Conservation (phyloP, 2,888 invertebrate species). For the Hecatera dysodea region DNA sequence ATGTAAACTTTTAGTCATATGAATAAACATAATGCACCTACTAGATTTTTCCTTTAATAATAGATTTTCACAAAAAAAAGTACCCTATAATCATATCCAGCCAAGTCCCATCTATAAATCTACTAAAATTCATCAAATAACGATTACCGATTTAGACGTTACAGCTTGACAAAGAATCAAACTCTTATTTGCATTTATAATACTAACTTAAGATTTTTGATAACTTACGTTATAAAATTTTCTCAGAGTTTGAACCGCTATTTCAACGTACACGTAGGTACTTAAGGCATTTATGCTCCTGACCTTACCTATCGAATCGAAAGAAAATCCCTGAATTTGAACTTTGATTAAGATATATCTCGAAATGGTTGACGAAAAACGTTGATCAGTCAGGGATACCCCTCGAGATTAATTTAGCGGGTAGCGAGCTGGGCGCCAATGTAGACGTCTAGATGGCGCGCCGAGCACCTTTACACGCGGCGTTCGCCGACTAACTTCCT, state of each 20-base stretch:
- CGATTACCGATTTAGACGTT: too few species aligned
- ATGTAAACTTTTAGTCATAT: neutral
- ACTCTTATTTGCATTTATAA: too few species aligned
- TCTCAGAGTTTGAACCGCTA: neutral
- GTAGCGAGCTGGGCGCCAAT: conserved; percentile 80
- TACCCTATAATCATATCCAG: too few species aligned
- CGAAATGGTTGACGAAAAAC: conserved; percentile 45
- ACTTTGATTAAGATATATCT: neutral
- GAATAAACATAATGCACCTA: too few species aligned
- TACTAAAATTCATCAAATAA: too few species aligned
- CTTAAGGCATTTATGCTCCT: neutral
- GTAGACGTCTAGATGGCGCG: conserved; percentile 90
- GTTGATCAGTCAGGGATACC: conserved; percentile 63
- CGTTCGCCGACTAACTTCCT: conserved; percentile 80
- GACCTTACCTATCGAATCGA: neutral
- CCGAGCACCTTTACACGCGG: conserved; percentile 81
- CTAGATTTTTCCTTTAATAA: too few species aligned
- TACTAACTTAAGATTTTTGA: neutral
- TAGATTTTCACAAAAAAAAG: too few species aligned
- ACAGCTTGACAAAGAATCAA: too few species aligned
- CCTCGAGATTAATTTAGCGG: conserved; percentile 85
- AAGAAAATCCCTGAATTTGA: neutral
- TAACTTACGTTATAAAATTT: neutral
- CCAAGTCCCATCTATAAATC: too few species aligned
- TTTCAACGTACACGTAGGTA: too few species aligned